Percentiles rank a stretch among this genome's conserved stretches.
phyloP scores from a whole-genome alignment of 1,140 invertebrate species.

The Bombyx mori region ASM3026992v2 NC_085122.1:4932001-4932500 shows the following conservation, averaged over 20 bases:
- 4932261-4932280: conserved; percentile 24
- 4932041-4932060: conserved; percentile 1
- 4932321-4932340: conserved; percentile 20
- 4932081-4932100: not conserved
- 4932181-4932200: conserved; percentile 24
- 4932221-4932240: conserved; percentile 21
- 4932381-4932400: not conserved
- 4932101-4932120: conserved; percentile 18
- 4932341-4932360: conserved; percentile 16
- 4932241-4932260: conserved; percentile 36
- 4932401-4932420: conserved; percentile 16
- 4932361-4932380: no score
- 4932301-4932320: conserved; percentile 25
- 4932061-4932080: not conserved
- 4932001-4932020: conserved; percentile 66
- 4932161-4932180: conserved; percentile 19
- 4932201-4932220: conserved; percentile 24
- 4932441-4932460: not conserved
- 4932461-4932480: not conserved
- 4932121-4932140: conserved; percentile 51
- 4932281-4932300: conserved; percentile 35
- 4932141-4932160: conserved; percentile 44
- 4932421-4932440: conserved; percentile 43
- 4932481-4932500: not conserved
- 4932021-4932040: not conserved